Evolutionary conservation across 2,113 vertebrate genomes (phyloP).

Genomic region (Alethe diademata): DNA sequence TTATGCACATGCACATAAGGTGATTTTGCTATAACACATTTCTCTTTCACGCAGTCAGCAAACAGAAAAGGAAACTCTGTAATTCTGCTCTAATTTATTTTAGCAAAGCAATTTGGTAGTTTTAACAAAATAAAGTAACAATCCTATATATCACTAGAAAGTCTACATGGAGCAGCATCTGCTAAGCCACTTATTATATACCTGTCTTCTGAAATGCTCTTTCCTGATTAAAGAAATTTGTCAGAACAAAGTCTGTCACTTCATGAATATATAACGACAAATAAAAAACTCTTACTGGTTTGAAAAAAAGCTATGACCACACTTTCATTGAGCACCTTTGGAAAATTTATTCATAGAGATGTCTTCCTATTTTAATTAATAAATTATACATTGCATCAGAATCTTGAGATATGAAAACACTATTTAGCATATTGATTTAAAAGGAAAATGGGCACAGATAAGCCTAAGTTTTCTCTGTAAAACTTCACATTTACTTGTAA

Average conservation of each 20-base stretch:
- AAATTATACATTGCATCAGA: not conserved
- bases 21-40: not conserved
- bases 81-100: constrained; percentile 12
- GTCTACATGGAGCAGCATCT: not conserved
- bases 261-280: constrained; percentile 5
- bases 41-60: not conserved
- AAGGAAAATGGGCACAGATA: not conserved
- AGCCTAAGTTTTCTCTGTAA: not conserved
- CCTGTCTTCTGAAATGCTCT: not conserved
- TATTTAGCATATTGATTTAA: not conserved
- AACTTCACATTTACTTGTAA: not conserved
- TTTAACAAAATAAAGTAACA: not conserved
- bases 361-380: not conserved
- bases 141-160: not conserved
- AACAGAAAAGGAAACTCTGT: not conserved
- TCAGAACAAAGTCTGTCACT: not conserved
- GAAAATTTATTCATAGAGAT: not conserved
- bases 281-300: not conserved
- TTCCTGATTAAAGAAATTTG: constrained; percentile 12
- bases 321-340: not conserved
- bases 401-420: not conserved
- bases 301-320: not conserved
- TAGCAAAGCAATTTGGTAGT: not conserved
- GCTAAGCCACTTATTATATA: not conserved
- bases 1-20: not conserved